Base-by-base conservation (phyloP, 2,113 vertebrate genomes). In the Albula glossodonta region DNA sequence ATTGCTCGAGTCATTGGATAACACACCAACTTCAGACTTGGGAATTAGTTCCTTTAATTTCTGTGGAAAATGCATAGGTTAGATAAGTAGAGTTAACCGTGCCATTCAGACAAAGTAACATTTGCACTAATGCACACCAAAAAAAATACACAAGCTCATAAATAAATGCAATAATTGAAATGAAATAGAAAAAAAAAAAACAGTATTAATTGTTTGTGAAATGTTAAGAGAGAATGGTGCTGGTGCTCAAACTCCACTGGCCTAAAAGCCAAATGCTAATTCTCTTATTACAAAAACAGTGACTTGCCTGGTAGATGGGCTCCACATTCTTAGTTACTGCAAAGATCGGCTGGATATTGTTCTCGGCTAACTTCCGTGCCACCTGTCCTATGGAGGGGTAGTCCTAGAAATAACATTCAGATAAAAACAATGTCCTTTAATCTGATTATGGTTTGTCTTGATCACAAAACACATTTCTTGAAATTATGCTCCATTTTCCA, bases 301-400 rank as follows among this genome's bases (percentile, higher is more conserved):
- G 5, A 78, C 88, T 92, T 92, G 94, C 95, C 87, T 52, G 70
- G 89, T 95, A 96, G 41, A 96, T 91, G 0, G 0, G 0, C 51
- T 82, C 56, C 89, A 99, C 90, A 48, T 92, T 94, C 83, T 92
- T 41, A 25, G 98, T 99, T 85, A 99, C 98, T 1, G 98, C 98
- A 90, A 99, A 99, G 91, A 99, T 99, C 2, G 97, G 97, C 92
- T 99, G 98, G 89, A 99, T 98, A 83, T 98, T 97, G 91, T 96
- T 96, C 88, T 97, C 96, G 0, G 96, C 91, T 85, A 99, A 92
- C 87, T 97, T 97, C 86, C 93, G 93, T 0, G 97, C 96, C 82
- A 99, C 86, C 85, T 99, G 98, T 56, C 97, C 98, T 8, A 99
- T 96, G 0, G 98, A 99, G 0, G 98, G 98, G 87, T 99, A 99